Conservation (phyloP, 2,888 invertebrate species). For the Lasioglossum leucozonium region DNA sequence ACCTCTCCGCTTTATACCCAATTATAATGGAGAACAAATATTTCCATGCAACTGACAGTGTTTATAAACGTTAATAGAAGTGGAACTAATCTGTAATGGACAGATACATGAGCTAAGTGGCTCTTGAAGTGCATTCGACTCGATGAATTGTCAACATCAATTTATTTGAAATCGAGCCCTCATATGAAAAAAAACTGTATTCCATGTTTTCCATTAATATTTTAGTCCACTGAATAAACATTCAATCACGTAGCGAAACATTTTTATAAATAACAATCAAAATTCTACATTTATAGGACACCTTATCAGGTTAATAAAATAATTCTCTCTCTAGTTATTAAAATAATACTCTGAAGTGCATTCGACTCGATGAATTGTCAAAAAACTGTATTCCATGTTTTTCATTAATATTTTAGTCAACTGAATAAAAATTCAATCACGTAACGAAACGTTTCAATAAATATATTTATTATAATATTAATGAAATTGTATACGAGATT, state of each 20-base stretch:
- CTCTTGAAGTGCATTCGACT: background rate
- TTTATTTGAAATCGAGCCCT: background rate
- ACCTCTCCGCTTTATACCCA: background rate
- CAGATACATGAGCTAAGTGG: background rate
- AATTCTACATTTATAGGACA: too few relatives aligned
- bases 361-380: conserved; percentile 1
- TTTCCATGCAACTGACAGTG: background rate
- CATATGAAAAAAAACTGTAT: background rate
- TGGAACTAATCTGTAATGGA: background rate
- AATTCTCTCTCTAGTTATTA: too few relatives aligned
- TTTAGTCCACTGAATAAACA: background rate
- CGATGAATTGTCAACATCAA: conserved; percentile 12
- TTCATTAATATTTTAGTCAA: background rate
- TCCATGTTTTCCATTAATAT: background rate
- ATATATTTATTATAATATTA: too few relatives aligned
- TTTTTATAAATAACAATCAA: background rate
- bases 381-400: background rate
- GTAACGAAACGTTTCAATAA: background rate
- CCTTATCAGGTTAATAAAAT: too few relatives aligned
- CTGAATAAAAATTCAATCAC: background rate
- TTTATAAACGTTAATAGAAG: conserved; percentile 8
- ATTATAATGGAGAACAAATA: conserved; percentile 9
- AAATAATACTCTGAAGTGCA: too few relatives aligned
- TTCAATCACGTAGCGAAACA: background rate
- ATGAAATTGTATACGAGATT: background rate